These are phyloP conservation scores for Garra rufa DNA, from an alignment of 2,113 vertebrate genomes.

Conservation along the genomic window DNA sequence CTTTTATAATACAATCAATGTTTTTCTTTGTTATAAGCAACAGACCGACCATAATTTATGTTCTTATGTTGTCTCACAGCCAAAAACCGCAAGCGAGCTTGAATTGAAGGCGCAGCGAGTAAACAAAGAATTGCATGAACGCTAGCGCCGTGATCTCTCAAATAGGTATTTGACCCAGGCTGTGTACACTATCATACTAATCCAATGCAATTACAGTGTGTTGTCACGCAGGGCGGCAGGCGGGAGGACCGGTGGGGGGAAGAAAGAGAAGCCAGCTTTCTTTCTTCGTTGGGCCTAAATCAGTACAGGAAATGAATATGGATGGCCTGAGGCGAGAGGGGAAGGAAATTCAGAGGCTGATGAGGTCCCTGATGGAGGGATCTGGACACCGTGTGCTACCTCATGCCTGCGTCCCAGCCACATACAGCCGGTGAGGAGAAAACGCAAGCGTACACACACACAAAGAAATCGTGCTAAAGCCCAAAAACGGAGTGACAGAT, in stretches of 20 bases:
- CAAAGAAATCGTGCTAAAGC: background rate
- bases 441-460: background rate
- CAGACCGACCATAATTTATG: background rate
- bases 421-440: slow-evolving; percentile 55
- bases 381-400: slow-evolving; percentile 78
- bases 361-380: slow-evolving; percentile 80
- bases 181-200: slow-evolving; percentile 59
- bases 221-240: slow-evolving; percentile 75
- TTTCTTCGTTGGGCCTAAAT: slow-evolving; percentile 78
- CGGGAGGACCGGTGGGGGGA: slow-evolving; percentile 72
- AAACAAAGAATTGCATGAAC: slow-evolving; percentile 23
- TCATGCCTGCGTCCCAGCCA: slow-evolving; percentile 70
- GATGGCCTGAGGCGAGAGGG: slow-evolving; percentile 78
- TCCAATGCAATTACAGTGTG: slow-evolving; percentile 71
- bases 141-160: slow-evolving; percentile 33
- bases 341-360: slow-evolving; percentile 77
- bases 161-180: slow-evolving; percentile 49
- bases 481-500: background rate
- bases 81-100: background rate
- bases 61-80: background rate
- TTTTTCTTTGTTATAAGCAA: background rate
- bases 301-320: slow-evolving; percentile 83
- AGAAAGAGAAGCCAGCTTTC: slow-evolving; percentile 71
- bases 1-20: background rate
- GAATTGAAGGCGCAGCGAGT: background rate